phyloP scores from a whole-genome alignment of 2,888 invertebrate genomes.

The Steinernema hermaphroditum region DNA sequence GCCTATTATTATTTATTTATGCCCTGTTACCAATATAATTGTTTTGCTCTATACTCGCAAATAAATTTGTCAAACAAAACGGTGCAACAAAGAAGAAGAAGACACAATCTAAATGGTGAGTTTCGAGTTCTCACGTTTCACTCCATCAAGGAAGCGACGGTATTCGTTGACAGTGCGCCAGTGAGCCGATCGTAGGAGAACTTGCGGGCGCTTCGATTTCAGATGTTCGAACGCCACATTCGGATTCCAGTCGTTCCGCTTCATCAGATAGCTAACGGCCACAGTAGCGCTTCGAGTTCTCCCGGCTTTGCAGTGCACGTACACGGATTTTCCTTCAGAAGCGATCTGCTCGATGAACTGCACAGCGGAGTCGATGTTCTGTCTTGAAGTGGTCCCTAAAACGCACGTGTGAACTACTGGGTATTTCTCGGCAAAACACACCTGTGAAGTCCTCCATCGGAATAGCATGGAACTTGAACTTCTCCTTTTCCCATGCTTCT shows the following conservation, averaged over 20 bases:
- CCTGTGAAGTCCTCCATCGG: conserved; percentile 64
- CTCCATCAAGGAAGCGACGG: conserved; percentile 53
- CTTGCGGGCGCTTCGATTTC: conserved; percentile 49
- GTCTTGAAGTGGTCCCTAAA: conserved; percentile 44
- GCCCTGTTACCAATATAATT: no score
- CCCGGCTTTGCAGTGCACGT: conserved; percentile 98
- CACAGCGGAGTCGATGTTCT: conserved; percentile 50
- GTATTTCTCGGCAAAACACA: conserved; percentile 38
- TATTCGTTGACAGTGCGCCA: conserved; percentile 62
- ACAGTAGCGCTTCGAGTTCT: conserved; percentile 93
- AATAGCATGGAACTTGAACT: conserved; percentile 52
- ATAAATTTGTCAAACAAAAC: no score
- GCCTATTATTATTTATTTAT: no score
- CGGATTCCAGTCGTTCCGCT: conserved; percentile 67
- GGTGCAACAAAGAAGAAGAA: conserved; percentile 10
- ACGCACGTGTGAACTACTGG: conserved; percentile 24
- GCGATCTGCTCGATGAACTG: conserved; percentile 64
- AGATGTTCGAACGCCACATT: conserved; percentile 60
- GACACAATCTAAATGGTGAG: background rate
- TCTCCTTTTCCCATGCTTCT: conserved; percentile 70
- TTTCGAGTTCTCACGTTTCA: conserved; percentile 27
- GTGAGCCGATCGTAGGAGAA: conserved; percentile 55
- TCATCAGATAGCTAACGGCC: conserved; percentile 92
- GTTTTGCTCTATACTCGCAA: no score
- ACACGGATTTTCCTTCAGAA: conserved; percentile 75